Evolutionary conservation across 2,113 vertebrate species (phyloP), one percentile per base, ranked within the genome.

Genomic region (Eurypyga helias): DNA sequence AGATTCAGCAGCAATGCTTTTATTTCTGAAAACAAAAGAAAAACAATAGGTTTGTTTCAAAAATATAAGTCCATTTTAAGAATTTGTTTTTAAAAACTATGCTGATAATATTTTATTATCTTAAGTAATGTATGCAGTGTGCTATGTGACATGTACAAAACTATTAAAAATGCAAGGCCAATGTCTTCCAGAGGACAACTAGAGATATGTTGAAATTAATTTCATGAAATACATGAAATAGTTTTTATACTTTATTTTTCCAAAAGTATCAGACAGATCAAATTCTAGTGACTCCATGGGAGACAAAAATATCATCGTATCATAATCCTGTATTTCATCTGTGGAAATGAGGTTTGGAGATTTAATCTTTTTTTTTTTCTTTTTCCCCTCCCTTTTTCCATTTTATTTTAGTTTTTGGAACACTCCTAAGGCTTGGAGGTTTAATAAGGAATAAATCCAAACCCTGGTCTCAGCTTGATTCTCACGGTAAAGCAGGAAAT

Each of bases 1-100:
- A 23, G 67, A 54, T 88, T 33, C 84, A 67, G 57, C 55, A 43
- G 28, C 71, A 71, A 31, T 82, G 49, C 43, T 89, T 90, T 96
- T 83, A 61, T 89, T 94, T 89, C 61, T 65, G 24, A 90, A 93
- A 94, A 81, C 14, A 16, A 87, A 93, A 94, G 58, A 85, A 19
- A 94, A n/a, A 41, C 6, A 45, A 9, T 28, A 31, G 21, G 13
- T 89, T 87, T 82, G 10, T 38, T 61, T 81, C 38, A 36, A 79
- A 83, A 84, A 73, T 51, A 57, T 25, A 83, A 18, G 21, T 5
- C 18, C 17, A 46, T 55, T 87, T 17, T 66, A 78, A 11, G 80
- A 54, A 36, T 55, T 58, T 46, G 83, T 33, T 87, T 54, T 54
- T 26, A 41, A 41, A 41, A 41, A 9, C 41, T 41, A 41, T 10